Percentiles rank a stretch among this genome's conserved stretches.
Conservation (phyloP, 2,888 invertebrate species). For the Dendrolimus pini region DNA sequence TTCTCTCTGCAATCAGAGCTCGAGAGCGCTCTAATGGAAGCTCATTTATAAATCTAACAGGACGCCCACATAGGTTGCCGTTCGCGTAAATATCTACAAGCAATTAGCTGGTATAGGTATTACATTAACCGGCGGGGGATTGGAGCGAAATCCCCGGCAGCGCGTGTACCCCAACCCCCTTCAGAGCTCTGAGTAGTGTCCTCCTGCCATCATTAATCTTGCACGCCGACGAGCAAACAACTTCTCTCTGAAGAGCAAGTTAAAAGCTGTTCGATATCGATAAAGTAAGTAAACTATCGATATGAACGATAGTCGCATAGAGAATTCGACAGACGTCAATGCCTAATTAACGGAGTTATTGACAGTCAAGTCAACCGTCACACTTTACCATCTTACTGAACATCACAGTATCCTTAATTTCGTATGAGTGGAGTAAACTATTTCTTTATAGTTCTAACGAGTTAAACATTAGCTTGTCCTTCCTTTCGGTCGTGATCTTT, state of each 20-base stretch:
- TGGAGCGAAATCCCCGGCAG: slow-evolving; percentile 31
- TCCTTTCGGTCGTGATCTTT: no score
- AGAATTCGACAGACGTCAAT: slow-evolving; percentile 6
- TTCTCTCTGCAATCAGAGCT: neutral
- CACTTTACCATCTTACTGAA: no score
- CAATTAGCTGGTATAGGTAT: slow-evolving; percentile 45
- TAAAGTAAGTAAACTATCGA: slow-evolving; percentile 43
- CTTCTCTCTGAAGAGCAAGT: slow-evolving; percentile 35
- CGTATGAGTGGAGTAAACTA: no score
- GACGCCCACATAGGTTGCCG: slow-evolving; percentile 24
- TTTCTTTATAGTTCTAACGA: no score
- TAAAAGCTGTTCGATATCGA: slow-evolving; percentile 48
- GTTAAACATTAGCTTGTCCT: no score
- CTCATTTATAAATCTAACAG: slow-evolving; percentile 46
- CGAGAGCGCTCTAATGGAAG: slow-evolving; percentile 30
- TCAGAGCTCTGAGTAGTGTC: slow-evolving; percentile 37
- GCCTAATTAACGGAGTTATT: slow-evolving; percentile 31
- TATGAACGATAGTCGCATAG: slow-evolving; percentile 31
- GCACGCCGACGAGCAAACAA: slow-evolving; percentile 52
- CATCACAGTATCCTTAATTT: no score
- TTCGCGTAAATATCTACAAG: slow-evolving; percentile 41
- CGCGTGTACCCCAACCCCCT: slow-evolving; percentile 18
- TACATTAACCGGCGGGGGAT: slow-evolving; percentile 30
- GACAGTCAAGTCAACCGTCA: no score
- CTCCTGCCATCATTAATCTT: slow-evolving; percentile 68